A percentile compares a stretch with the other conserved stretches of the same genome.
phyloP scores from a whole-genome alignment of 2,888 invertebrate species.

The Cephus runcator region DNA sequence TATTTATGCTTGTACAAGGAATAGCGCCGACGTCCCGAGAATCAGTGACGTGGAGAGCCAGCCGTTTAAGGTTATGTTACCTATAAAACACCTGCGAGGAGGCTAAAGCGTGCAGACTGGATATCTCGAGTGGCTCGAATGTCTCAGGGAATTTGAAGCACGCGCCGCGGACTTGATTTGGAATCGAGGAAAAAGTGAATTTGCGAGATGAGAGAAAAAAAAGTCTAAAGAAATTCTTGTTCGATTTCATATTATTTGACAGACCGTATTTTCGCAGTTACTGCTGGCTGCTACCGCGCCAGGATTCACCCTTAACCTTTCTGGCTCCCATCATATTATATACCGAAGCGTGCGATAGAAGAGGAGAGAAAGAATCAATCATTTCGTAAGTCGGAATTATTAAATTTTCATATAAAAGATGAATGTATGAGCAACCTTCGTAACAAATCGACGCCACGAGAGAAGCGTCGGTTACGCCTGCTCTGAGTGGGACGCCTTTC shows the following conservation, averaged over 20 bases:
- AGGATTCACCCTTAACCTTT: not conserved
- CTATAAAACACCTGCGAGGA: not conserved
- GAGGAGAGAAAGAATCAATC: not conserved
- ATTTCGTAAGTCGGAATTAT: not conserved
- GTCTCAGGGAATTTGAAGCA: not conserved
- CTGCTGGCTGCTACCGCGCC: not conserved
- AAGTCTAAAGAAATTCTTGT: not conserved
- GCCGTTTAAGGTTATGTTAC: not conserved
- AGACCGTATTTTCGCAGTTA: not conserved
- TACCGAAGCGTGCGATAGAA: not conserved
- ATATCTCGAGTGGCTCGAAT: not conserved
- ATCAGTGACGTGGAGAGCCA: not conserved
- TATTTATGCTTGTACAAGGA: not conserved
- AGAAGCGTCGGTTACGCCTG: not conserved
- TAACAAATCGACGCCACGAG: not conserved
- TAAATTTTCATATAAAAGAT: not conserved
- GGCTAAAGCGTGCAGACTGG: not conserved
- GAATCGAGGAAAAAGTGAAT: not conserved
- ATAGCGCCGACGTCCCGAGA: not conserved
- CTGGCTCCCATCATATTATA: not conserved
- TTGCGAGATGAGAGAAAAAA: not conserved
- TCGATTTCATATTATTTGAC: not conserved
- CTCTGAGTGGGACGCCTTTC: not conserved
- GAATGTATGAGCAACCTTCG: not conserved
- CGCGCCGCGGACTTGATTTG: not conserved